A percentile compares a stretch with the other conserved stretches of the same genome.
phyloP scores from a whole-genome alignment of 2,888 invertebrate species.

The Chironomus tentans region DNA sequence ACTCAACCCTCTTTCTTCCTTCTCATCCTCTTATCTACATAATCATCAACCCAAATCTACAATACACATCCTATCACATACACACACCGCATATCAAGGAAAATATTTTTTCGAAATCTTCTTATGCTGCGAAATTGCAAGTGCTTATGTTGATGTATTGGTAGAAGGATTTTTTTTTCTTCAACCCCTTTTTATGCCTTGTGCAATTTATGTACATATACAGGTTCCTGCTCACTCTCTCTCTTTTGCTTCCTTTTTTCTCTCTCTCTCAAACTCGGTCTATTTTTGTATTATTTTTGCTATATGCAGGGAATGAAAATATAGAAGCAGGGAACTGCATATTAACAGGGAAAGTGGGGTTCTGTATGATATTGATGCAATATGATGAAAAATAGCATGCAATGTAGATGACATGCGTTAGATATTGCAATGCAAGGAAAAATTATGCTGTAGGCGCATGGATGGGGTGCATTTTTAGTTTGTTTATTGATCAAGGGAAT shows the following conservation, averaged over 20 bases:
- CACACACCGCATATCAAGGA: neutral
- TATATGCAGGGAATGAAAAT: neutral
- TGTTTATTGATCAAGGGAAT: too few species aligned
- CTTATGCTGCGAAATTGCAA: slow-evolving; percentile 10
- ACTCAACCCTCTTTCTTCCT: too few species aligned
- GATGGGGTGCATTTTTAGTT: too few species aligned
- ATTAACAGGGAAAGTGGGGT: slow-evolving; percentile 11
- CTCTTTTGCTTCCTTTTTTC: neutral
- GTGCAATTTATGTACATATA: neutral
- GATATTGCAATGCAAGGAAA: neutral
- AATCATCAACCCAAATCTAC: too few species aligned
- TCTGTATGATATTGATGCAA: neutral
- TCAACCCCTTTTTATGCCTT: slow-evolving; percentile 4
- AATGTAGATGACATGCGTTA: neutral
- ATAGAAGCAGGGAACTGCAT: neutral
- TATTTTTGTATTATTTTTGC: too few species aligned
- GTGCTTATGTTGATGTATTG: neutral
- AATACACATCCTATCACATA: neutral
- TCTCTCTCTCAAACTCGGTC: too few species aligned
- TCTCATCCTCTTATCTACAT: too few species aligned
- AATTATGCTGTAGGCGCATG: neutral
- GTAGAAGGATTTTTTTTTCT: neutral
- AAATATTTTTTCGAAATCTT: neutral
- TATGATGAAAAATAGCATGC: neutral
- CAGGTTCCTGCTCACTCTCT: slow-evolving; percentile 7